These are phyloP conservation scores for Bombylius major DNA, from an alignment of 2,888 invertebrate species.

Conservation along the genomic window DNA sequence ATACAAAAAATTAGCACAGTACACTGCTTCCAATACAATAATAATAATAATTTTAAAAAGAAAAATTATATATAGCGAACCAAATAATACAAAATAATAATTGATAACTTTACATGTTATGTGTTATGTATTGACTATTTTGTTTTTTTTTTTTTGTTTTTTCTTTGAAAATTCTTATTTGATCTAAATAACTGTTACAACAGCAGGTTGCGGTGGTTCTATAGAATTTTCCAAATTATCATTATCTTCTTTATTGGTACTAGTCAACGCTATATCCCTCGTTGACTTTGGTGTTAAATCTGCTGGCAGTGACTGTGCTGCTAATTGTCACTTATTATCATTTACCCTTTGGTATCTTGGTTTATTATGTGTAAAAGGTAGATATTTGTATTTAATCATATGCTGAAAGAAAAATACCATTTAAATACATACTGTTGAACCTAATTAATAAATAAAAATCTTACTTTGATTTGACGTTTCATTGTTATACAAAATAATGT, in stretches of 20 bases:
- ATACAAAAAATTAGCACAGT: neutral
- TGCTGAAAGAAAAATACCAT: slow-evolving; percentile 49
- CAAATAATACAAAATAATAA: neutral
- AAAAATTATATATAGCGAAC: neutral
- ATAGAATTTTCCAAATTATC: slow-evolving; percentile 7
- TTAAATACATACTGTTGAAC: neutral
- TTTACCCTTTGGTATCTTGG: slow-evolving; percentile 72
- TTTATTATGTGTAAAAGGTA: slow-evolving; percentile 98
- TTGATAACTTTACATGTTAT: no score
- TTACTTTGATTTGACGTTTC: slow-evolving; percentile 98
- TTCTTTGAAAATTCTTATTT: slow-evolving; percentile 4
- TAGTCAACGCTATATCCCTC: slow-evolving; percentile 19
- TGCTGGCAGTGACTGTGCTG: slow-evolving; percentile 33
- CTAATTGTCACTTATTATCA: slow-evolving; percentile 41
- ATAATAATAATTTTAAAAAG: no score
- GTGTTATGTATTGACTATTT: no score
- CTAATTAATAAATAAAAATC: neutral
- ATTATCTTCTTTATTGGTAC: neutral
- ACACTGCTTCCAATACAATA: neutral
- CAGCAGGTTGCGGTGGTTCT: slow-evolving; percentile 32
- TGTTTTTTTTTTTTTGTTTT: slow-evolving; percentile 9
- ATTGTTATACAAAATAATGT: slow-evolving; percentile 97
- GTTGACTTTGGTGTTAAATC: slow-evolving; percentile 12
- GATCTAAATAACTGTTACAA: slow-evolving; percentile 31
- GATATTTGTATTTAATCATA: slow-evolving; percentile 98